A percentile compares a stretch with the other conserved stretches of the same genome.
phyloP scores from a whole-genome alignment of 2,888 invertebrate species.

The Bellardia pandia region DNA sequence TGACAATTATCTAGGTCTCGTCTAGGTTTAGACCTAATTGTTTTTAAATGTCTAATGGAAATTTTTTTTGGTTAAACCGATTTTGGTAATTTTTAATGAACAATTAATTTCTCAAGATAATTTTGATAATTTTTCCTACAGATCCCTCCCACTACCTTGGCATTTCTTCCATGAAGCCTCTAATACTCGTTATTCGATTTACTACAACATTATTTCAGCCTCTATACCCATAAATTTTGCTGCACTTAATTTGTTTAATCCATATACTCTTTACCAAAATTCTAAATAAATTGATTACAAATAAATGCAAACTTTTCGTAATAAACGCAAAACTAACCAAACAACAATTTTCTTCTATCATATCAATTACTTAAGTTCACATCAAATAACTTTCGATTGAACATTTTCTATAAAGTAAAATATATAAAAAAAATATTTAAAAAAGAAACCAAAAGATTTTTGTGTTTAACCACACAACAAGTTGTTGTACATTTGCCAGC shows the following conservation, averaged over 20 bases:
- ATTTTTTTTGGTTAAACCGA: too few species aligned
- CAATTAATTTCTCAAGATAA: too few species aligned
- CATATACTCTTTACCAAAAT: constrained; percentile 3
- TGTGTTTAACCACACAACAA: constrained; percentile 76
- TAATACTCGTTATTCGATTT: too few species aligned
- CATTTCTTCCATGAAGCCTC: too few species aligned
- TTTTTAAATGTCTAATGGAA: too few species aligned
- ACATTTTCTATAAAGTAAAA: constrained; percentile 41
- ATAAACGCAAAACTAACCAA: constrained; percentile 63
- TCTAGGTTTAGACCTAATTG: too few species aligned
- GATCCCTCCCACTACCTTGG: too few species aligned
- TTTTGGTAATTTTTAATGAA: too few species aligned
- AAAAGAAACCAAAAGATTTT: constrained; percentile 73
- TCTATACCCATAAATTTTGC: too few species aligned
- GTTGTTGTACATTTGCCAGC: constrained; percentile 76
- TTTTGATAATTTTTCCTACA: too few species aligned
- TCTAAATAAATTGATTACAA: constrained; percentile 37
- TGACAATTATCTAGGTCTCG: too few species aligned
- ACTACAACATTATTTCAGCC: too few species aligned
- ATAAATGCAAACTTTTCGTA: constrained; percentile 44
- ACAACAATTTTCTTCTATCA: constrained; percentile 45
- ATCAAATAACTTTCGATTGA: constrained; percentile 68
- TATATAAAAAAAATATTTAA: not conserved
- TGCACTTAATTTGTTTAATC: not conserved
- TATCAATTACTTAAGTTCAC: constrained; percentile 69